A percentile compares a stretch with the other conserved stretches of the same genome.
Conservation (phyloP, 2,888 invertebrate species). For the Ophion obscuratus region DNA sequence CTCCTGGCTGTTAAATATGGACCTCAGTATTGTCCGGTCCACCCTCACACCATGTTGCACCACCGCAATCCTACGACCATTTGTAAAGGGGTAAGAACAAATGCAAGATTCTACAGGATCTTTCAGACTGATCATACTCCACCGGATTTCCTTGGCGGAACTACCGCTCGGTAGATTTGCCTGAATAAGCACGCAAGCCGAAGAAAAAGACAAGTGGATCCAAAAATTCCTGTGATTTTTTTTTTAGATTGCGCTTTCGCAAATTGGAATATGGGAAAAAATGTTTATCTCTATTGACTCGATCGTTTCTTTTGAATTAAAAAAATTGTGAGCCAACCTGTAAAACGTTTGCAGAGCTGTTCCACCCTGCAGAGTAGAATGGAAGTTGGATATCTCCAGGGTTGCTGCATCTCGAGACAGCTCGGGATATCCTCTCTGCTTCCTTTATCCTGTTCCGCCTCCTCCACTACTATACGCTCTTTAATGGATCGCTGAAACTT, state of each 20-base stretch:
- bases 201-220: neutral
- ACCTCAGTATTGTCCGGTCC: neutral
- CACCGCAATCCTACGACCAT: conserved; percentile 25
- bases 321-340: conserved; percentile 25
- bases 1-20: conserved; percentile 23
- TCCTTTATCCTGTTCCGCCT: conserved; percentile 23
- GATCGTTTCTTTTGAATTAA: neutral
- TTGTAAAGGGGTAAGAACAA: neutral
- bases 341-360: conserved; percentile 28
- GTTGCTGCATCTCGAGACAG: conserved; percentile 14
- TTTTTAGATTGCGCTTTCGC: neutral
- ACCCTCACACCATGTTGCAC: conserved; percentile 33
- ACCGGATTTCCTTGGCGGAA: neutral
- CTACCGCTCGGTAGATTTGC: neutral
- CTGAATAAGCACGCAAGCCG: neutral
- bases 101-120: neutral
- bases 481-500: conserved; percentile 59
- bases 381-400: conserved; percentile 60
- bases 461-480: conserved; percentile 3
- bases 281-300: neutral
- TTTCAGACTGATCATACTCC: neutral
- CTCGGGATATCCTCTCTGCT: conserved; percentile 29
- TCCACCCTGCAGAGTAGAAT: conserved; percentile 48
- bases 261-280: neutral
- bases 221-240: neutral